Evolutionary conservation across 1,140 invertebrate genomes (phyloP), one percentile per base, ranked within the genome.

Genomic region (Drosophila eugracilis): DNA sequence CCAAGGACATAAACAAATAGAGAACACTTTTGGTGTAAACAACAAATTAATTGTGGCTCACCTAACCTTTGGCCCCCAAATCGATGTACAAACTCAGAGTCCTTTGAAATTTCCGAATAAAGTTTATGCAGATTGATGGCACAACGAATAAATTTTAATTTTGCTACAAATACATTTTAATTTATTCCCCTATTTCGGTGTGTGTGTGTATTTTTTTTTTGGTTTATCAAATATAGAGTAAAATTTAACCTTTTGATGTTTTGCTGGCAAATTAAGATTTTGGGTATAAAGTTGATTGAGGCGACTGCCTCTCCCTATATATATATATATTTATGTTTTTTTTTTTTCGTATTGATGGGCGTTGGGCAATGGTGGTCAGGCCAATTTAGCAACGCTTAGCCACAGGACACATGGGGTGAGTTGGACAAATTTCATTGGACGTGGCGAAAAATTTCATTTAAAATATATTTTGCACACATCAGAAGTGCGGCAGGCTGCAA

Each of bases 381-480:
- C 78, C 74, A 81, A 77, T 81, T 81, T 83, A 74, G 57, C 62
- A 81, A 53, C 59, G 62, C 62, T 81, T 83, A 69, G 59, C 79
- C 78, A 69, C 74, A 83, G 69, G 45, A 50, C 9, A 5, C 12
- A 1, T n/a, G n/a, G 19, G 19, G 28, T 26, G 21, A 17, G 44
- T 22, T 36, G 53, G 47, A 60, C 34, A 81, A 73, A 84, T 83
- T 83, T 78, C 78, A 83, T 83, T 83, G 72, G 81, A 83, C 72
- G 76, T 70, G 72, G 55, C 71, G 59, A 62, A 83, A 48, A 74
- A 48, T 54, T 70, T 65, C 45, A 58, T 48, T 65, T 58, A 54
- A 49, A 62, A 50, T 67, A 65, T 57, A 72, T 75, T 55, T 70
- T 69, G 48, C 53, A 80, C 71, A 80, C 77, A 65, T 41, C 67